Evolutionary conservation across 2,888 invertebrate genomes (phyloP).

Genomic region (Diaperis boleti): DNA sequence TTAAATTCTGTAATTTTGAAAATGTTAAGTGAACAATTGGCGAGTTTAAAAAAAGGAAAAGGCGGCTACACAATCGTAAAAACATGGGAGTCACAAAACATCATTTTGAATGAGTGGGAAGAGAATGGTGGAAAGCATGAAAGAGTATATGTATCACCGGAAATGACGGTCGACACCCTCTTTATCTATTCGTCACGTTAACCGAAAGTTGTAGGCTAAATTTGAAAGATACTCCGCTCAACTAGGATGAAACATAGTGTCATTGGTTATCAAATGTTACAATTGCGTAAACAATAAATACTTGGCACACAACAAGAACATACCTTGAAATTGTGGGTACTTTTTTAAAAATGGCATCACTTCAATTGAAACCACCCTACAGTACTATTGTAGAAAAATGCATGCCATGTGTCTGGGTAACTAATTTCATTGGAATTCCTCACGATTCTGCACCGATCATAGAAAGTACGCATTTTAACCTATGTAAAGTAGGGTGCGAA

Average conservation of each 20-base stretch:
- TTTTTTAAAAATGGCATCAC: slow-evolving; percentile 2
- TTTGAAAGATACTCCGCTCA: slow-evolving; percentile 1
- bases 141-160: slow-evolving; percentile 43
- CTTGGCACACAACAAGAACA: slow-evolving; percentile 11
- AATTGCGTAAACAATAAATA: slow-evolving; percentile 8
- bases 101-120: slow-evolving; percentile 28
- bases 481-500: slow-evolving; percentile 18
- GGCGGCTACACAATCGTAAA: background rate
- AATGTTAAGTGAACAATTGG: too few relatives aligned
- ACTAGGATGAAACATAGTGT: background rate
- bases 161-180: slow-evolving; percentile 49
- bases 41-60: slow-evolving; percentile 10
- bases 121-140: slow-evolving; percentile 31
- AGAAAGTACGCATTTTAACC: slow-evolving; percentile 41
- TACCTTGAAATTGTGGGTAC: background rate
- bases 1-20: too few relatives aligned
- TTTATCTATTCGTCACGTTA: slow-evolving; percentile 34
- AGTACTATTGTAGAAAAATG: too few relatives aligned
- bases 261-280: background rate
- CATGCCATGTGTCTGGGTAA: too few relatives aligned
- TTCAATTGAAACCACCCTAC: background rate
- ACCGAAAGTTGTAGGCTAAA: slow-evolving; percentile 5
- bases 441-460: background rate
- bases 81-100: slow-evolving; percentile 13
- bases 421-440: slow-evolving; percentile 3